A percentile compares a stretch with the other conserved stretches of the same genome.
phyloP scores from a whole-genome alignment of 2,113 vertebrate genomes.

The Thryonomys swinderianus region DNA sequence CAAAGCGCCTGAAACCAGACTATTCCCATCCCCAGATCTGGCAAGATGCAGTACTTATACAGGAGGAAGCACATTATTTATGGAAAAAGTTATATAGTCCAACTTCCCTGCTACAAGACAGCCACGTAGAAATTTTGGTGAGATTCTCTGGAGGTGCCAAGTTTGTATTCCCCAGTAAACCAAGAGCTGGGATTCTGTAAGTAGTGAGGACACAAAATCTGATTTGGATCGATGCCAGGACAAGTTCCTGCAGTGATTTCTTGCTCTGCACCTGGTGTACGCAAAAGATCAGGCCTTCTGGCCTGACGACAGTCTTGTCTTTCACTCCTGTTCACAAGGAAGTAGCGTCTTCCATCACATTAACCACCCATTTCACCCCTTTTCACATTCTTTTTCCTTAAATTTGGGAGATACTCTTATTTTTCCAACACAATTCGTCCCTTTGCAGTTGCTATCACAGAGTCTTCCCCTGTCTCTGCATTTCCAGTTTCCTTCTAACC shows the following conservation, averaged over 20 bases:
- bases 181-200: not conserved
- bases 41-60: not conserved
- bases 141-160: rapidly evolving
- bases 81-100: not conserved
- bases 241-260: rapidly evolving
- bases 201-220: rapidly evolving
- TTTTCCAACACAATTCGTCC: too few relatives aligned
- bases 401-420: not conserved
- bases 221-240: rapidly evolving
- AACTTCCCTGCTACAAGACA: not conserved
- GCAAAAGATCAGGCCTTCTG: not conserved
- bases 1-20: not conserved
- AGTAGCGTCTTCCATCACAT: not conserved
- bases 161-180: not conserved
- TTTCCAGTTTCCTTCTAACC: not conserved
- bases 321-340: not conserved
- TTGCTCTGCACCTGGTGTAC: too few relatives aligned
- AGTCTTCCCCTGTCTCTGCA: not conserved
- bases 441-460: not conserved
- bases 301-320: rapidly evolving
- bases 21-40: rapidly evolving
- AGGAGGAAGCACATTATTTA: not conserved
- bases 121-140: rapidly evolving
- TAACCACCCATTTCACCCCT: rapidly evolving
- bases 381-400: not conserved